A percentile compares a stretch with the other conserved stretches of the same genome.
These are phyloP conservation scores for Gymnothorax reevesii DNA, from an alignment of 2,797 vertebrate species.

Conservation along the genomic window DNA sequence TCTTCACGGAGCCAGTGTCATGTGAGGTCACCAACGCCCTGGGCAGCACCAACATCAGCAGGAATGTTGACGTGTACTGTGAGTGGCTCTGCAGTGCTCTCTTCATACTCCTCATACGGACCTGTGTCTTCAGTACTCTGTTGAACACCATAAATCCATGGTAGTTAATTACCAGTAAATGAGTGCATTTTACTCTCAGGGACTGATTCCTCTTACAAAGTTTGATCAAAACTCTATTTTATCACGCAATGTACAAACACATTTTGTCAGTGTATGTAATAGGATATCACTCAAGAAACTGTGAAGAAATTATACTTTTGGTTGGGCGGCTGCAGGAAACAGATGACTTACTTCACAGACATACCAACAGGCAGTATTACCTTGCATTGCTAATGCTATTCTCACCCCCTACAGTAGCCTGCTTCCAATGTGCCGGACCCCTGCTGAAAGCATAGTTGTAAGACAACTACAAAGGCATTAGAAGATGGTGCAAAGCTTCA, in stretches of 20 bases:
- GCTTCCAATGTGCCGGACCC: no score
- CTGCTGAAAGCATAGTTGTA: no score
- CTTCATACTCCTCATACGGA: neutral
- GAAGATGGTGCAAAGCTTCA: neutral
- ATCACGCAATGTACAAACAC: neutral
- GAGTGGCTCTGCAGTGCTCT: constrained; percentile 60
- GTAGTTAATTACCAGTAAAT: neutral
- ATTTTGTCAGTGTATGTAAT: neutral
- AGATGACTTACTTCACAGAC: constrained; percentile 17
- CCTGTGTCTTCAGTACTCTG: neutral
- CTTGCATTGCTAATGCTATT: neutral
- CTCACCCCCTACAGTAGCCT: no score
- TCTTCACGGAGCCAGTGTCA: constrained; percentile 95
- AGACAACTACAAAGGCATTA: no score
- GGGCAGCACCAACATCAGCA: constrained; percentile 96
- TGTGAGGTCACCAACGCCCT: constrained; percentile 93
- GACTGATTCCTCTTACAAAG: neutral
- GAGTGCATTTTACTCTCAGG: neutral
- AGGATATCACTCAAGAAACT: neutral
- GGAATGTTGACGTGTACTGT: constrained; percentile 95
- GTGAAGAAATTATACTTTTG: no score
- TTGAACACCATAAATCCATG: neutral
- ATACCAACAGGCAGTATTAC: constrained; percentile 6
- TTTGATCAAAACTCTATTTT: neutral
- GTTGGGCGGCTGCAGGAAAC: neutral